Base-by-base conservation (phyloP, 2,888 invertebrate genomes). In the Alviniconcha strummeri region DNA sequence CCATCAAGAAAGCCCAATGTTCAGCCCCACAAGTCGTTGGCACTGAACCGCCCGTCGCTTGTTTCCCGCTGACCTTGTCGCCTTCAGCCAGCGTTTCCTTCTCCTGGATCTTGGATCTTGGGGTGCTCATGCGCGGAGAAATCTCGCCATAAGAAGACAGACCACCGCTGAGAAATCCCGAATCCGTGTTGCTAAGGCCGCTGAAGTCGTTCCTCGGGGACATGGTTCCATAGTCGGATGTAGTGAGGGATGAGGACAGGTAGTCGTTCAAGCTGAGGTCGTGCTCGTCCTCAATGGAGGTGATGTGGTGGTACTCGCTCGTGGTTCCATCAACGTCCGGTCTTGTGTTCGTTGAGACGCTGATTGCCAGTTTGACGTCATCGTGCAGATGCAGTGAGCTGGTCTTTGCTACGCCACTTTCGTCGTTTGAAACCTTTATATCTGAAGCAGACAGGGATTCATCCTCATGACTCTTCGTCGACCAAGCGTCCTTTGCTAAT, bases 81-180 rank as follows among this genome's bases (percentile, higher is more conserved):
- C 19, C 1, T n/a, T 71, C 71, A 71, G 71, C 71, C 17, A 64
- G 64, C 13, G 17, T 64, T 64, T 11, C 17, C n/a, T 17, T 17
- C 19, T 71, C 71, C 71, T 71, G 17, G 71, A 15, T 64, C 64
- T 11, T 64, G 71, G 55, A 15, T 55, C 69, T 55, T 54, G 69
- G 69, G 7, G 69, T 80, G 80, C 55, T 80, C n/a, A 17, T 52
- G 5, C 69, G 15, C 8, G 80, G 67, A 7, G 64, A 78, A 5
- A 57, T 13, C 3, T 64, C 64, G n/a, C 64, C 60, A 57, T 36
- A 74, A 13, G 74, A 56, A 15, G 71, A 57, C 15, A 55, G 60
- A 36, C 81, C 52, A 17, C 74, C 64, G 54, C 81, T 81, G n/a
- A 75, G 75, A 64, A 81, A 81, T 9, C 81, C 81, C 17, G 81